Base-by-base conservation (phyloP, 2,797 vertebrate genomes). In the Phoebastria nigripes region DNA sequence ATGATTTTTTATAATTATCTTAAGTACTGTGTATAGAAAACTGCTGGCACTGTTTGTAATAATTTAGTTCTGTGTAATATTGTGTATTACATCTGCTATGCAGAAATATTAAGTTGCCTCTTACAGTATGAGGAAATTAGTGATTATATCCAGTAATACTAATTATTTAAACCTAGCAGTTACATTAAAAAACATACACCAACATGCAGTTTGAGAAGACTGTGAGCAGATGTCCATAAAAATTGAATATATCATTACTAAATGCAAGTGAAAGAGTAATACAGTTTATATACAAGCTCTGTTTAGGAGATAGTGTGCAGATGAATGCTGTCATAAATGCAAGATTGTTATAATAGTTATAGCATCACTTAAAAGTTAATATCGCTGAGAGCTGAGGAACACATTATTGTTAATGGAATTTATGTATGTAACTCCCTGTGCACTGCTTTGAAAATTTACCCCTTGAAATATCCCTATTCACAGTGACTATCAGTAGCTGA, bases 1-100 rank as follows among this genome's bases (percentile, higher is more conserved):
- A 97, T 97, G 94, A 96, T 98, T 98, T 98, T 98, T 98, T 97
- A 97, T 97, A 97, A 98, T 98, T 98, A 98, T 97, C 97, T 94
- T 97, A 98, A 98, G 90, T 97, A 96, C 97, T 97, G 96, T 98
- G 96, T 97, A 96, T 97, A 97, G 97, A 98, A 98, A 97, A 97
- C 95, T 97, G 94, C 96, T 97, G 97, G 97, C 96, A 97, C 90
- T 96, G 76, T 97, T 97, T 97, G 91, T 97, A 97, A 97, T 98
- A 97, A 97, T 98, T 98, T 97, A 96, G 87, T 96, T 98, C 90
- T 95, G 83, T 94, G 87, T 93, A 97, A 96, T 97, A 97, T 93
- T 91, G 69, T 96, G 82, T 96, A 97, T 97, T 98, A 96, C 94
- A 98, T 97, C 95, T 98, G 96, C 93, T 97, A 62, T 94, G 90